Conservation (phyloP, 2,113 vertebrate genomes). For the Misgurnus mizolepis region DNA sequence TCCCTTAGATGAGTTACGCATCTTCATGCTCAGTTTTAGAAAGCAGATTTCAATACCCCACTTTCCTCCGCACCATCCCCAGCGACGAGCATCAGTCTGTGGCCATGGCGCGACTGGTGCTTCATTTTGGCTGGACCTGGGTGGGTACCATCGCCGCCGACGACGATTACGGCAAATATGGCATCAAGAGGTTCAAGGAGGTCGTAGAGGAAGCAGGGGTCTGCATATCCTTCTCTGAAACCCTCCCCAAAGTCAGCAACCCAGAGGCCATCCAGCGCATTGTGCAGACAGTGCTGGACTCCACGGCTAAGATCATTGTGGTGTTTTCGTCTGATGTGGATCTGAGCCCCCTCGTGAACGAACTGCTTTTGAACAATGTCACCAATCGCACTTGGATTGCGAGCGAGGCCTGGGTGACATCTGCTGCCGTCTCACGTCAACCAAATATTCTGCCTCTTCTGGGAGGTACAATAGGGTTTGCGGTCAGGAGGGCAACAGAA, state of each 20-base stretch:
- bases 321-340: slow-evolving; percentile 85
- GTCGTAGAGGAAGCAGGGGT: slow-evolving; percentile 77
- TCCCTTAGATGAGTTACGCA: slow-evolving; percentile 78
- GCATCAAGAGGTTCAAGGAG: slow-evolving; percentile 83
- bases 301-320: slow-evolving; percentile 81
- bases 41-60: slow-evolving; percentile 84
- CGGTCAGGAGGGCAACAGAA: slow-evolving; percentile 66
- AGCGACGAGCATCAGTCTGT: slow-evolving; percentile 75
- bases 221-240: slow-evolving; percentile 84
- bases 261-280: slow-evolving; percentile 72
- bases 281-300: slow-evolving; percentile 66
- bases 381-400: slow-evolving; percentile 82
- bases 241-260: slow-evolving; percentile 77
- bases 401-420: slow-evolving; percentile 85
- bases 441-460: slow-evolving; percentile 74
- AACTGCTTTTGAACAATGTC: slow-evolving; percentile 76
- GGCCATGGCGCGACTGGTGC: slow-evolving; percentile 77
- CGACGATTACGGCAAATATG: slow-evolving; percentile 87
- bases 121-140: slow-evolving; percentile 85
- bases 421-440: slow-evolving; percentile 74
- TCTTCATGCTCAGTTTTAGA: slow-evolving; percentile 80
- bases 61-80: slow-evolving; percentile 78
- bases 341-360: slow-evolving; percentile 75
- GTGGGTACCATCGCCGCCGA: slow-evolving; percentile 80
- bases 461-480: slow-evolving; percentile 82